Base-by-base conservation (phyloP, 2,888 invertebrate species). In the Volucella zonaria region DNA sequence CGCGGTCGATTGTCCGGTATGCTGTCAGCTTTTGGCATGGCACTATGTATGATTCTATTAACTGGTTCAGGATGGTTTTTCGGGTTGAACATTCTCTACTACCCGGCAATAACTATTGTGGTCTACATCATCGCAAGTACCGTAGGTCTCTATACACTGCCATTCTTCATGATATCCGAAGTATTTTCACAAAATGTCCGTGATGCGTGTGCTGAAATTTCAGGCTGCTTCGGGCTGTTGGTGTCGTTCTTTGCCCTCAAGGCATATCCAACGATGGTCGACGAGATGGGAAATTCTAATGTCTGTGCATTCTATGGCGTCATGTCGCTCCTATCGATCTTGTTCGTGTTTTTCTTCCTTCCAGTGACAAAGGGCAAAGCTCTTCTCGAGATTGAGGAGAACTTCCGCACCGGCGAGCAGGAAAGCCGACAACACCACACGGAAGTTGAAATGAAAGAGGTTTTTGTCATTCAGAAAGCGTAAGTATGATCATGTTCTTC, bases 81-180 rank as follows among this genome's bases (percentile, higher is more conserved):
- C 2, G 79, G 81, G 62, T 70, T 91, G 2, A 40, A 38, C 3
- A 82, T 91, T 4, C 89, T 90, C 0, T 90, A 90, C 70, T 75
- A 91, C 8, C 89, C 91, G 2, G 90, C 90, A 2, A 79, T 87
- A 1, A 87, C 89, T 6, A 90, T 92, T 49, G 87, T 92, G 2
- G 75, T 89, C 10, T 92, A 87, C 89, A 93, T 86, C 92, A 93
- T 89, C 89, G 94, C 66, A 89, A 95, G 89, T 88, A 92, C 91
- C 0, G 23, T 91, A 11, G 91, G 95, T 0, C 87, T 92, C 2
- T 91, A 94, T 11, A 95, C 95, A 0, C 89, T 96, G 64, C 95
- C 96, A 0, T 96, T 96, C 94, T 94, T 95, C 42, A 94, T 96
- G 94, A 94, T 95, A 87, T 95, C 95, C 0, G 96, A 96, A 90